Percentiles rank a stretch among this genome's conserved stretches.
phyloP scores from a whole-genome alignment of 2,888 invertebrate genomes.

The Sialis fuliginosa region DNA sequence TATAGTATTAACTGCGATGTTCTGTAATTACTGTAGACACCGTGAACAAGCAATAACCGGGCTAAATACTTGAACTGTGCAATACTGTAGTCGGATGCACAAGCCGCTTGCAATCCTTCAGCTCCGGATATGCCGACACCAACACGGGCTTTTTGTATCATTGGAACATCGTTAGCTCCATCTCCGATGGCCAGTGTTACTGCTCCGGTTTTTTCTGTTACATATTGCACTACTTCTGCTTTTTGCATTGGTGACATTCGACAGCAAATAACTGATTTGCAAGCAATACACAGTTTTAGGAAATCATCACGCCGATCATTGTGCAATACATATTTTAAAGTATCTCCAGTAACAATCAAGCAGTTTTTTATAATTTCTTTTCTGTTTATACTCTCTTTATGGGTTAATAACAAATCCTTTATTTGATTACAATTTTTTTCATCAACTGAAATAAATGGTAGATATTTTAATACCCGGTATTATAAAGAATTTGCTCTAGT shows the following conservation, averaged over 20 bases:
- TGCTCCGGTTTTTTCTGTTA: constrained; percentile 60
- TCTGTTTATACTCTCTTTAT: too few species aligned
- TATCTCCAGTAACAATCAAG: constrained; percentile 87
- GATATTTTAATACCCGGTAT: too few species aligned
- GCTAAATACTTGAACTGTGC: constrained; percentile 90
- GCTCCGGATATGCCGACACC: constrained; percentile 96
- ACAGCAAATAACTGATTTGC: constrained; percentile 94
- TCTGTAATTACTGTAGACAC: constrained; percentile 96
- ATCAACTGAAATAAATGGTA: too few species aligned
- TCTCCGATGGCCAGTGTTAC: constrained; percentile 92
- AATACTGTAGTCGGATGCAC: constrained; percentile 97
- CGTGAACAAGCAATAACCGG: constrained; percentile 86
- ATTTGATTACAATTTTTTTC: too few species aligned
- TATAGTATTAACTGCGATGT: constrained; percentile 96
- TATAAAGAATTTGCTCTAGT: too few species aligned
- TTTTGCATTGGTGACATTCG: constrained; percentile 99
- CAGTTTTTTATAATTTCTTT: constrained; percentile 32
- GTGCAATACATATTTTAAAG: constrained; percentile 79
- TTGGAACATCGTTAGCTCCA: constrained; percentile 95
- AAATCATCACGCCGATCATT: constrained; percentile 88
- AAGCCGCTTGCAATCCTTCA: constrained; percentile 97
- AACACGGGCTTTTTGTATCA: constrained; percentile 95
- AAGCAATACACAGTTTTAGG: constrained; percentile 79
- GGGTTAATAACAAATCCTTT: too few species aligned
- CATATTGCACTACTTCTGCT: constrained; percentile 76